Base-by-base conservation (phyloP, 2,113 vertebrate species). In the Stegastes partitus region DNA sequence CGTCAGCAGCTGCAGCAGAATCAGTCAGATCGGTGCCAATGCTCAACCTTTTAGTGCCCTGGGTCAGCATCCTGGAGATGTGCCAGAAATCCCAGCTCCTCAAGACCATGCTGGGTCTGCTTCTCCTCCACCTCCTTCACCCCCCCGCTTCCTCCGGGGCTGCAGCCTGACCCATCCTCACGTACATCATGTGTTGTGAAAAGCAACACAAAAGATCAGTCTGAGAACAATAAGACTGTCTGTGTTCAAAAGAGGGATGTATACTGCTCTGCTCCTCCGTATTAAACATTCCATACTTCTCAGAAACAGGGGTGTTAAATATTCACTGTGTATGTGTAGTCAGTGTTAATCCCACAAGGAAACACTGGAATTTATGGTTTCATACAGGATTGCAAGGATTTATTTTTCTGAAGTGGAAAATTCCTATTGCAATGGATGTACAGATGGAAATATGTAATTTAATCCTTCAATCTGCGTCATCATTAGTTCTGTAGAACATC, bases 1-100 rank as follows among this genome's bases (percentile, higher is more conserved):
- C 81, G 79, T 91, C 88, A 90, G 85, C 88, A 85, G 82, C 82
- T 80, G 85, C 31, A 89, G 87, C 79, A 77, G 80, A 91, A 86
- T 83, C 90, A 82, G 82, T 88, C 89, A 82, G 81, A 85, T 75
- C 6, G 12, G 77, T 84, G 90, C 82, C 68, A 69, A 53, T 50
- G 77, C 69, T 63, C 85, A 77, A 85, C 89, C 79, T 83, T 68
- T 75, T 56, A 66, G 44, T 14, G 55, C 71, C 86, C 54, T 47
- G 82, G 91, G 89, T 93, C 88, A 90, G 78, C 66, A 26, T 86
- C 77, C 74, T 77, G 80, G 85, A 85, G 31, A 68, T 37, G 47
- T 64, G 87, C 86, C 87, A 89, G 69, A 49, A 71, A 78, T 72
- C 72, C 68, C 56, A 61, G 80, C 64, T 86, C 75, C 79, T 91